Conservation (phyloP, 2,888 invertebrate genomes). For the Achlya flavicornis region DNA sequence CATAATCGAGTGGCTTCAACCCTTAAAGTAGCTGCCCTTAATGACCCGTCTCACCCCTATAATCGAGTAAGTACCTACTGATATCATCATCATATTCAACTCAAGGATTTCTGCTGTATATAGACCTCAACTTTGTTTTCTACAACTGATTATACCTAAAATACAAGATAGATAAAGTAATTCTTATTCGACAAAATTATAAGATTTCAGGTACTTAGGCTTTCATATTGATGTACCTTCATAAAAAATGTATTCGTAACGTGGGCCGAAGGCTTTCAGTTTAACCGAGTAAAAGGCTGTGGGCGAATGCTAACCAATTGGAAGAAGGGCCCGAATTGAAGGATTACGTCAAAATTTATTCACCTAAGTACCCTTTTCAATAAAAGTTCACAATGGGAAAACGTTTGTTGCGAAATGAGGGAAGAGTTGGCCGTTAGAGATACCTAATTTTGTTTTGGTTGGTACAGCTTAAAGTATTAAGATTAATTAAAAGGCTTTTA, state of each 20-base stretch:
- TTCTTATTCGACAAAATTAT: not conserved
- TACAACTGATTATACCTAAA: no score
- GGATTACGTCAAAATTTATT: conserved; percentile 35
- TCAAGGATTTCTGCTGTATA: no score
- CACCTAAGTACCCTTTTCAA: conserved; percentile 35
- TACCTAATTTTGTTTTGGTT: not conserved
- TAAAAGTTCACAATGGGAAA: conserved; percentile 25
- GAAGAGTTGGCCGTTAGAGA: conserved; percentile 12
- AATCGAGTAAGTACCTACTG: no score
- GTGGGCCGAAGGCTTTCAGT: conserved; percentile 35
- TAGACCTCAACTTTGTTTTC: no score
- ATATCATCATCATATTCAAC: no score
- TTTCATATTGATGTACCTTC: conserved; percentile 22
- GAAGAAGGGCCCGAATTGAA: conserved; percentile 30
- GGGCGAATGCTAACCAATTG: conserved; percentile 25
- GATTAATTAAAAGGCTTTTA: not conserved
- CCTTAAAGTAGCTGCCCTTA: no score
- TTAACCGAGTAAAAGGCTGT: conserved; percentile 30
- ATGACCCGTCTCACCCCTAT: no score
- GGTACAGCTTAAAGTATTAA: not conserved
- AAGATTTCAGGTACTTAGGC: not conserved
- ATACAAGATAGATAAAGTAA: no score
- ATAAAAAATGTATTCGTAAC: conserved; percentile 30
- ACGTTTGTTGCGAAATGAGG: conserved; percentile 28
- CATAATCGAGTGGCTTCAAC: no score